A percentile compares a stretch with the other conserved stretches of the same genome.
Conservation (phyloP, 2,797 vertebrate genomes). For the Typhlichthys subterraneus region DNA sequence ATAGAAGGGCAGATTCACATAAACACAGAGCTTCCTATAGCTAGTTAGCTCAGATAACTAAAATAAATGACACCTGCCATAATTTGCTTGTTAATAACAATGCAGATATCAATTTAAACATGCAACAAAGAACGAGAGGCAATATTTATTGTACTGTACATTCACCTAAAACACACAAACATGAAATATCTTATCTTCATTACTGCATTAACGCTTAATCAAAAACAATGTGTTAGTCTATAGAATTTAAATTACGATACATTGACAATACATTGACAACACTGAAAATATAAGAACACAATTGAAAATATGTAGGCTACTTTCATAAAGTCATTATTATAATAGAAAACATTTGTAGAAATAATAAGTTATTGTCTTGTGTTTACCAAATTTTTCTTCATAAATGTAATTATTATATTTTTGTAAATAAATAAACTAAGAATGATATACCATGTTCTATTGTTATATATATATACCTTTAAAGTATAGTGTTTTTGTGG, state of each 20-base stretch:
- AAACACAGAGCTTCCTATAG: too few relatives aligned
- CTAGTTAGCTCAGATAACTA: neutral
- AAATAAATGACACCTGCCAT: conserved; percentile 4
- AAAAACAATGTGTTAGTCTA: conserved; percentile 2
- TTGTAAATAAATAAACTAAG: too few relatives aligned
- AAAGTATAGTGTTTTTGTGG: too few relatives aligned
- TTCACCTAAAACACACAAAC: conserved; percentile 48
- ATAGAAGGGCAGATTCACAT: too few relatives aligned
- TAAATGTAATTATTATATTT: too few relatives aligned
- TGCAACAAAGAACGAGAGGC: conserved; percentile 46
- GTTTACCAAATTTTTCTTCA: too few relatives aligned
- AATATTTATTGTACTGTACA: conserved; percentile 57
- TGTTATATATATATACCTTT: too few relatives aligned
- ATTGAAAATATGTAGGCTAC: too few relatives aligned
- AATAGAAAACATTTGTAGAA: too few relatives aligned
- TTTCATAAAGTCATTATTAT: too few relatives aligned
- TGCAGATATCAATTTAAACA: conserved; percentile 22
- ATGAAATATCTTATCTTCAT: conserved; percentile 19
- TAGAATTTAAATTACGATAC: neutral
- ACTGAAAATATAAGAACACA: neutral
- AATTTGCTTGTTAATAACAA: neutral
- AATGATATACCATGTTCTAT: too few relatives aligned
- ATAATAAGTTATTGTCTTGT: too few relatives aligned
- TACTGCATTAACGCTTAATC: conserved; percentile 21
- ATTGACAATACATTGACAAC: neutral